phyloP scores from a whole-genome alignment of 2,888 invertebrate genomes.

The Bibio marci region DNA sequence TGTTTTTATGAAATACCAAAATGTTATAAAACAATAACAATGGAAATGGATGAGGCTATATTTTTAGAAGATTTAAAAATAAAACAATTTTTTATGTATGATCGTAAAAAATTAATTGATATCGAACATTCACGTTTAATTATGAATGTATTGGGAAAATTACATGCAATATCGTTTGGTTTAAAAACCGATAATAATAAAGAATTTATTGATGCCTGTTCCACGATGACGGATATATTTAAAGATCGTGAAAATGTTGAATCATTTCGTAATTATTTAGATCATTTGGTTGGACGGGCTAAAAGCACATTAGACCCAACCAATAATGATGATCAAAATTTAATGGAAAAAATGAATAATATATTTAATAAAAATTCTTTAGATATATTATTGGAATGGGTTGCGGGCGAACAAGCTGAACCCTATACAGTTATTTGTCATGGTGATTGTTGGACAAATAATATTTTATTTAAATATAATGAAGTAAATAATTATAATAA shows the following conservation, averaged over 20 bases:
- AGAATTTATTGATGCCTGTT: no score
- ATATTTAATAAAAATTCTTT: slow-evolving; percentile 16
- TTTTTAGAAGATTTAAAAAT: slow-evolving; percentile 31
- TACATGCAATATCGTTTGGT: slow-evolving; percentile 32
- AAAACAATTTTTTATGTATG: slow-evolving; percentile 27
- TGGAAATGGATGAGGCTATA: slow-evolving; percentile 28
- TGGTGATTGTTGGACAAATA: slow-evolving; percentile 27
- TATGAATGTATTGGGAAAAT: slow-evolving; percentile 29
- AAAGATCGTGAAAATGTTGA: slow-evolving; percentile 14
- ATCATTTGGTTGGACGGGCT: slow-evolving; percentile 13
- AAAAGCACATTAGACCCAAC: slow-evolving; percentile 3
- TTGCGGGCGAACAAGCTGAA: slow-evolving; percentile 16
- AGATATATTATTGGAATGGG: slow-evolving; percentile 12
- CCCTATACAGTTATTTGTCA: slow-evolving; percentile 24
- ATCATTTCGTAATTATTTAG: slow-evolving; percentile 15
- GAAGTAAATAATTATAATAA: slow-evolving; percentile 7
- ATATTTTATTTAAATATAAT: slow-evolving; percentile 18
- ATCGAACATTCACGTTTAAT: slow-evolving; percentile 24
- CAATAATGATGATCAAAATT: slow-evolving; percentile 7
- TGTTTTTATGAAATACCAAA: slow-evolving; percentile 17
- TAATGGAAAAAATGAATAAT: slow-evolving; percentile 10
- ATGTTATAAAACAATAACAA: slow-evolving; percentile 14
- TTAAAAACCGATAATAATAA: slow-evolving; percentile 13
- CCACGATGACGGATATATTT: slow-evolving; percentile 20
- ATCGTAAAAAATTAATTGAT: slow-evolving; percentile 25